phyloP scores from a whole-genome alignment of 2,888 invertebrate species.

The Drosophila prolongata region DNA sequence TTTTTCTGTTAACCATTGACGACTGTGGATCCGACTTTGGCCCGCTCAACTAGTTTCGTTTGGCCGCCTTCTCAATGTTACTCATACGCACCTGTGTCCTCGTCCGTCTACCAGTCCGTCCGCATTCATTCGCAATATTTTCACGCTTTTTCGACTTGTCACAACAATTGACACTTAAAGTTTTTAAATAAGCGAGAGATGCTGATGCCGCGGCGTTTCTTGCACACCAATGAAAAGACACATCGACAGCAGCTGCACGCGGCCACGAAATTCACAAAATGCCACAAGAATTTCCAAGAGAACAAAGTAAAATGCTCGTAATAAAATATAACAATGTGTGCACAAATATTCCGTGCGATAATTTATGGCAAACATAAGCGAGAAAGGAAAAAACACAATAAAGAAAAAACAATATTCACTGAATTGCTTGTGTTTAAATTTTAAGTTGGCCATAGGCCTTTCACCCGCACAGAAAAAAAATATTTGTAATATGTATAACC shows the following conservation, averaged over 20 bases:
- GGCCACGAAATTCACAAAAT: constrained; percentile 26
- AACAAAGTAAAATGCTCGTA: constrained; percentile 68
- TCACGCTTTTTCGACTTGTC: constrained; percentile 73
- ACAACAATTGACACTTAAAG: constrained; percentile 80
- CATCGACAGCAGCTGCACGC: constrained; percentile 78
- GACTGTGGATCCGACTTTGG: constrained; percentile 37
- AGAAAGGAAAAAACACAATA: constrained; percentile 34
- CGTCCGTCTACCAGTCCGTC: too few relatives aligned
- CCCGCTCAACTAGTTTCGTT: constrained; percentile 66
- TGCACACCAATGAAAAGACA: constrained; percentile 64
- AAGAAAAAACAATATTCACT: constrained; percentile 20
- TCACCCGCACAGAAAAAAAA: not conserved
- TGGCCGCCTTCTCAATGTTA: constrained; percentile 76
- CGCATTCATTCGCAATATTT: constrained; percentile 77
- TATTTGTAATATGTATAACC: too few relatives aligned
- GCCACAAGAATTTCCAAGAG: constrained; percentile 43
- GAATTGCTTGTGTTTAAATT: constrained; percentile 21
- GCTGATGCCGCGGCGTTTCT: constrained; percentile 25
- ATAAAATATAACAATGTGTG: constrained; percentile 58
- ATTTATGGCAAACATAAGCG: constrained; percentile 71
- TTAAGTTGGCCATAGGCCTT: constrained; percentile 14
- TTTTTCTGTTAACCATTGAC: constrained; percentile 22
- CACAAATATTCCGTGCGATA: constrained; percentile 68
- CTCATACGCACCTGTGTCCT: constrained; percentile 76
- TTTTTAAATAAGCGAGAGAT: constrained; percentile 64